Conservation (phyloP, 2,888 invertebrate species). For the Acanthococcus lagerstroemiae region DNA sequence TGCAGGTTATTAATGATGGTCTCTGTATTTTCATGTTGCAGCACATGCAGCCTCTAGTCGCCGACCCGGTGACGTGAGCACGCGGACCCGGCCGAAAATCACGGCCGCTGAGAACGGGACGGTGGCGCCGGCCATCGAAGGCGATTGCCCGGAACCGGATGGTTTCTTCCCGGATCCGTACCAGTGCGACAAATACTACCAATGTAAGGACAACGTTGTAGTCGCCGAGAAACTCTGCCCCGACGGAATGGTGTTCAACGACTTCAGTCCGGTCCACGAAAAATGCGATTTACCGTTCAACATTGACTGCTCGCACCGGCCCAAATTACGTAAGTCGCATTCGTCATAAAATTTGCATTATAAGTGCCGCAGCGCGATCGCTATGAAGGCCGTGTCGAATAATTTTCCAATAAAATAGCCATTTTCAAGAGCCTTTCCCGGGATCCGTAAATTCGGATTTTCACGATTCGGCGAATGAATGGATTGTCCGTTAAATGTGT, state of each 20-base stretch:
- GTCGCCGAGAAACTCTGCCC: constrained; percentile 71
- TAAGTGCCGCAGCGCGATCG: too few species aligned
- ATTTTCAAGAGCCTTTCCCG: too few species aligned
- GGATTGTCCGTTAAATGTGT: too few species aligned
- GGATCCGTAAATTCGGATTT: too few species aligned
- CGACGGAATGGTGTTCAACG: constrained; percentile 84
- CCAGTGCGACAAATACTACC: constrained; percentile 82
- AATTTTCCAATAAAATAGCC: too few species aligned
- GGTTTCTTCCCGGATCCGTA: constrained; percentile 76
- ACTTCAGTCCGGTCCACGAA: constrained; percentile 67
- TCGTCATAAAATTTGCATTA: neutral
- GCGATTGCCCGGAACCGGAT: constrained; percentile 66
- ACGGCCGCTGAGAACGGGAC: constrained; percentile 30
- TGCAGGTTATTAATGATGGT: too few species aligned
- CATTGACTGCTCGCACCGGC: constrained; percentile 68
- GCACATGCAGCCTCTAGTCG: too few species aligned
- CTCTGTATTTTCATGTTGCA: too few species aligned
- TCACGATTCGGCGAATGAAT: too few species aligned
- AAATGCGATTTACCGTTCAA: constrained; percentile 81
- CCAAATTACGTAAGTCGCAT: constrained; percentile 63
- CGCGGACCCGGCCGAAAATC: too few species aligned
- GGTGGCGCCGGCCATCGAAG: constrained; percentile 40
- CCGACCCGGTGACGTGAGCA: too few species aligned
- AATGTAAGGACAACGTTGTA: constrained; percentile 58
- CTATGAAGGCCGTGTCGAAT: too few species aligned